phyloP scores from a whole-genome alignment of 2,113 vertebrate species.

The Osmerus mordax region DNA sequence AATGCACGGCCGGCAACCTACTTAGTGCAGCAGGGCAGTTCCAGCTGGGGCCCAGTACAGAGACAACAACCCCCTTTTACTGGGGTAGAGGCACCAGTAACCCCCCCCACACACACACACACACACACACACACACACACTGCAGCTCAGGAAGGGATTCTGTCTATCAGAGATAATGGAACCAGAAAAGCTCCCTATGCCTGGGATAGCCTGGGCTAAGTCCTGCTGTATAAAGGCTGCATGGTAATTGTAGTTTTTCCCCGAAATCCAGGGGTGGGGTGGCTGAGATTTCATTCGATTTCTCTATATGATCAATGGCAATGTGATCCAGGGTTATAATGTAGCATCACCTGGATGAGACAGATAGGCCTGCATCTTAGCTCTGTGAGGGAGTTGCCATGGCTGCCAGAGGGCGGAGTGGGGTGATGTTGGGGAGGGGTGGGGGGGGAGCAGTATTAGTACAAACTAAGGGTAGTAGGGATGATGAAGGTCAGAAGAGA shows the following conservation, averaged over 20 bases:
- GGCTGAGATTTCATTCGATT: too few relatives aligned
- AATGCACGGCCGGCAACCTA: conserved; percentile 62
- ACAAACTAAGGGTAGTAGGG: conserved; percentile 3
- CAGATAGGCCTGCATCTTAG: not conserved
- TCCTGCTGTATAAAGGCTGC: too few relatives aligned
- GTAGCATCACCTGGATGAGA: too few relatives aligned
- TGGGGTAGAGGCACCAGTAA: not conserved
- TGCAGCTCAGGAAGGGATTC: not conserved
- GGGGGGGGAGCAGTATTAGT: conserved; percentile 16
- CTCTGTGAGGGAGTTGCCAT: not conserved
- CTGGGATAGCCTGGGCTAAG: too few relatives aligned
- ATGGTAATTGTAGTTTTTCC: too few relatives aligned
- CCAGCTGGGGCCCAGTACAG: not conserved
- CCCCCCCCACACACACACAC: not conserved
- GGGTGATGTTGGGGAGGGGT: conserved; percentile 1
- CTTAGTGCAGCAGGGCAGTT: conserved; percentile 39
- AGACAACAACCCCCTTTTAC: not conserved
- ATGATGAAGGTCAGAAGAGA: conserved; percentile 59
- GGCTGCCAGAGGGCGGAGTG: not conserved
- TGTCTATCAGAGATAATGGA: too few relatives aligned
- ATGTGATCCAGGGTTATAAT: too few relatives aligned
- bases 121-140: not conserved
- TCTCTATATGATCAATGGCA: too few relatives aligned
- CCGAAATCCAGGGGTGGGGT: too few relatives aligned
- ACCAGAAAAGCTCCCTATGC: too few relatives aligned